Conservation (phyloP, 2,113 vertebrate species). For the Eclectus roratus region DNA sequence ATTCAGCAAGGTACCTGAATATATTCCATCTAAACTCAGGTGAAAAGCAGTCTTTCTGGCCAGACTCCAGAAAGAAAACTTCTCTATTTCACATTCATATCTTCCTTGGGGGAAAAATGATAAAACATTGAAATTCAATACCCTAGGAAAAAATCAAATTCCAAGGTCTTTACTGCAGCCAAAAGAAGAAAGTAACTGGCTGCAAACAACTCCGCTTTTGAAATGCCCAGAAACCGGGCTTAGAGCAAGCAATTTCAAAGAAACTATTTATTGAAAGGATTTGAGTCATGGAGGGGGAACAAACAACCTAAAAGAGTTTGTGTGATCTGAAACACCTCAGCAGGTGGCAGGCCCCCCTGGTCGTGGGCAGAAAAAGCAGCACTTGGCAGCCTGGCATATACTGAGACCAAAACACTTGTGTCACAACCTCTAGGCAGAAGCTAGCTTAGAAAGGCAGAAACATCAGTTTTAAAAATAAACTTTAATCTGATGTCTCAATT, state of each 20-base stretch:
- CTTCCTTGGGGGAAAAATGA: not conserved
- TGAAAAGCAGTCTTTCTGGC: not conserved
- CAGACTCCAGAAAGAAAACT: not conserved
- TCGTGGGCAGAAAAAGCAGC: rapidly evolving
- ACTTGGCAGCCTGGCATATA: not conserved
- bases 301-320: not conserved
- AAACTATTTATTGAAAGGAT: not conserved
- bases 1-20: not conserved
- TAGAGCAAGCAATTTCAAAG: not conserved
- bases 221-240: not conserved
- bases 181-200: not conserved
- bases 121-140: not conserved
- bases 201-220: not conserved
- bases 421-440: not conserved
- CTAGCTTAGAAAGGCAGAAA: not conserved
- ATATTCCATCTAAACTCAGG: not conserved
- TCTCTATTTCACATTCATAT: not conserved
- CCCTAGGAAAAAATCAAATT: not conserved
- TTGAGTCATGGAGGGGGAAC: not conserved
- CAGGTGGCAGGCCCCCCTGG: not conserved
- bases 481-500: not conserved
- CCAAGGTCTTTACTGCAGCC: not conserved
- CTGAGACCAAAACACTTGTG: not conserved
- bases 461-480: not conserved
- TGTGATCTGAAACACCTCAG: not conserved